Percentiles rank a stretch among this genome's conserved stretches.
Evolutionary conservation across 2,888 invertebrate genomes (phyloP).

Genomic region (Mesochorus sp.): DNA sequence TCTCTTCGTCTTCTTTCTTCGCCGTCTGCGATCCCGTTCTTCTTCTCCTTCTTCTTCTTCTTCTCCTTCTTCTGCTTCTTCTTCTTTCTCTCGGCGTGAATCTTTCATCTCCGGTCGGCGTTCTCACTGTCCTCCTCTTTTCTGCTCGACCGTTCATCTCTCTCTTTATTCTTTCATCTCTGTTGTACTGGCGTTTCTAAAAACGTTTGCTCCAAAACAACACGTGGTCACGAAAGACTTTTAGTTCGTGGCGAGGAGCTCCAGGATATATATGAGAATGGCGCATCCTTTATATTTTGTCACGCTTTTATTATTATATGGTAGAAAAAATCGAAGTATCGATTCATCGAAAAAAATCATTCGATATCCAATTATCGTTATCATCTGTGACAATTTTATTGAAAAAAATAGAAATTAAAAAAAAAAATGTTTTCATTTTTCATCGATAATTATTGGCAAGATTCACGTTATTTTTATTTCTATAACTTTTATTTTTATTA

Average conservation of each 20-base stretch:
- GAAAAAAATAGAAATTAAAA: too few relatives aligned
- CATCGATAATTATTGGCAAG: not conserved
- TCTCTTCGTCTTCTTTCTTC: slow-evolving; percentile 60
- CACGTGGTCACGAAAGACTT: slow-evolving; percentile 71
- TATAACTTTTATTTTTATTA: too few relatives aligned
- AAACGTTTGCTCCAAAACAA: slow-evolving; percentile 77
- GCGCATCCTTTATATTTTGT: too few relatives aligned
- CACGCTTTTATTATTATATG: too few relatives aligned
- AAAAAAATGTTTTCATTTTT: not conserved
- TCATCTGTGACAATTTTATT: too few relatives aligned
- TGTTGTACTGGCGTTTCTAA: slow-evolving; percentile 74
- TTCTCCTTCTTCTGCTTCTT: slow-evolving; percentile 62
- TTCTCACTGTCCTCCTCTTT: slow-evolving; percentile 28
- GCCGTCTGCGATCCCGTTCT: slow-evolving; percentile 44
- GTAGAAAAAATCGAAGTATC: too few relatives aligned
- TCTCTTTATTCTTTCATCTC: slow-evolving; percentile 21
- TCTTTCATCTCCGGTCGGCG: slow-evolving; percentile 75
- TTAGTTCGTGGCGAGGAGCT: too few relatives aligned
- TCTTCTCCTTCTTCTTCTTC: slow-evolving; percentile 53
- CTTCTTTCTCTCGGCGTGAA: slow-evolving; percentile 68
- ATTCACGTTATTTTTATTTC: too few relatives aligned
- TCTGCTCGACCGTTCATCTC: slow-evolving; percentile 8
- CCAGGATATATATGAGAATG: too few relatives aligned
- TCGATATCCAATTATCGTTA: too few relatives aligned
- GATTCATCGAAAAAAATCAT: too few relatives aligned